Conservation (phyloP, 2,113 vertebrate genomes). For the Vidua macroura region DNA sequence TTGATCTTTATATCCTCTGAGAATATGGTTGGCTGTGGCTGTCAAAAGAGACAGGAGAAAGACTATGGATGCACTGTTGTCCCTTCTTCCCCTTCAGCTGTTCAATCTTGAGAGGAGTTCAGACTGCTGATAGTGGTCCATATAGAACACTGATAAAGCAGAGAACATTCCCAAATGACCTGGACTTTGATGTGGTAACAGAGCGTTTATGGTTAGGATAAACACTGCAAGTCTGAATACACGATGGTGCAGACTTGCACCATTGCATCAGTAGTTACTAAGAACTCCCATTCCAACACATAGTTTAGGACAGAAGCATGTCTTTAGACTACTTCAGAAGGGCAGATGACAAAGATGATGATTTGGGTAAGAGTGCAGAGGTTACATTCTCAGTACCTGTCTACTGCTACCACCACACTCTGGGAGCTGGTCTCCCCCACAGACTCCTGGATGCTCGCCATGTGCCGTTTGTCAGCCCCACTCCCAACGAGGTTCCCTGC, state of each 20-base stretch:
- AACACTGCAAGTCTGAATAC: neutral
- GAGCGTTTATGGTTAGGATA: neutral
- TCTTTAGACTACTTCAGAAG: neutral
- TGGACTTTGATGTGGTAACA: neutral
- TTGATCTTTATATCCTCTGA: neutral
- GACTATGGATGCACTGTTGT: neutral
- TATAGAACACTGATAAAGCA: neutral
- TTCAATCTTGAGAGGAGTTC: neutral
- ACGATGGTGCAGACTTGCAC: neutral
- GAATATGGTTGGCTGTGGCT: neutral
- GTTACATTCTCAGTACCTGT: slow-evolving; percentile 77
- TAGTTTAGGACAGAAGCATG: neutral
- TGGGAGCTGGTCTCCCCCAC: slow-evolving; percentile 98
- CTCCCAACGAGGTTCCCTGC: slow-evolving; percentile 82
- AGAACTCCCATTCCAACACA: neutral
- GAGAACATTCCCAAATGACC: neutral
- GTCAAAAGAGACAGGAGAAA: neutral
- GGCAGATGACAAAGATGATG: neutral
- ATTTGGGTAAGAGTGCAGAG: neutral
- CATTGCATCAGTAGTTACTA: neutral
- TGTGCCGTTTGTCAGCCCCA: slow-evolving; percentile 89
- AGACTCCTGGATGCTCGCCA: slow-evolving; percentile 95
- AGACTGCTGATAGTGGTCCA: neutral
- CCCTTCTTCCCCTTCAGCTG: neutral
- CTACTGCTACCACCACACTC: slow-evolving; percentile 96